Percentiles rank a stretch among this genome's conserved stretches.
Conservation (phyloP, 2,888 invertebrate species). For the Thera britannica region DNA sequence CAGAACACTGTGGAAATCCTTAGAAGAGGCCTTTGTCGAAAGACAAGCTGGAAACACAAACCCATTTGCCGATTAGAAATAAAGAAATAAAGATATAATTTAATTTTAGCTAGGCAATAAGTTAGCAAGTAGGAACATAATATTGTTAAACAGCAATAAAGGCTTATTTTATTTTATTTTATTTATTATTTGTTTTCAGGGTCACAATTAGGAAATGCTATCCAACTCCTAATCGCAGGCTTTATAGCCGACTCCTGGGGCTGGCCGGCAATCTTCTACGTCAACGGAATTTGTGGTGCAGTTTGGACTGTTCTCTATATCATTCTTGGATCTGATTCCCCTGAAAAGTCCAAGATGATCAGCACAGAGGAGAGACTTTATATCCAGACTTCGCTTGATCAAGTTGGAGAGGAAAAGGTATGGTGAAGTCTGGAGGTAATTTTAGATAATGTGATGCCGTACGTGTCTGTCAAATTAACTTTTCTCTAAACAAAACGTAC, state of each 20-base stretch:
- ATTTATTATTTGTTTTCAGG: conserved; percentile 57
- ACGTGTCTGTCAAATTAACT: too few species aligned
- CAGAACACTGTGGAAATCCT: too few species aligned
- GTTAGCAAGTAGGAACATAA: too few species aligned
- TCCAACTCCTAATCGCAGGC: conserved; percentile 81
- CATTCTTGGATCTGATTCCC: conserved; percentile 87
- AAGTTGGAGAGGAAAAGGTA: conserved; percentile 64
- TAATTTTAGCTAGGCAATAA: too few species aligned
- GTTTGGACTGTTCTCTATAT: conserved; percentile 83
- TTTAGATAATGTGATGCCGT: too few species aligned
- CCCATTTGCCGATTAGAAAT: too few species aligned
- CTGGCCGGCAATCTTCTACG: conserved; percentile 89
- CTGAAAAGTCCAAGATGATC: conserved; percentile 84
- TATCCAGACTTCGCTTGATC: conserved; percentile 84
- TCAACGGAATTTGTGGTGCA: conserved; percentile 81
- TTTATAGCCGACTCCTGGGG: conserved; percentile 76
- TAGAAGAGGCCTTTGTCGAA: too few species aligned
- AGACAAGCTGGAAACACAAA: too few species aligned
- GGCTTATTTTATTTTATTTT: too few species aligned
- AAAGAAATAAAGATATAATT: too few species aligned
- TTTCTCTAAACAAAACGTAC: too few species aligned
- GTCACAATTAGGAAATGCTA: conserved; percentile 84
- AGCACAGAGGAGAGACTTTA: conserved; percentile 87
- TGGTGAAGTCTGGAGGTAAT: not conserved
- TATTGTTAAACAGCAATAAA: too few species aligned